Base-by-base conservation (phyloP, 1,140 invertebrate species). In the Dendrolimus punctatus region DNA sequence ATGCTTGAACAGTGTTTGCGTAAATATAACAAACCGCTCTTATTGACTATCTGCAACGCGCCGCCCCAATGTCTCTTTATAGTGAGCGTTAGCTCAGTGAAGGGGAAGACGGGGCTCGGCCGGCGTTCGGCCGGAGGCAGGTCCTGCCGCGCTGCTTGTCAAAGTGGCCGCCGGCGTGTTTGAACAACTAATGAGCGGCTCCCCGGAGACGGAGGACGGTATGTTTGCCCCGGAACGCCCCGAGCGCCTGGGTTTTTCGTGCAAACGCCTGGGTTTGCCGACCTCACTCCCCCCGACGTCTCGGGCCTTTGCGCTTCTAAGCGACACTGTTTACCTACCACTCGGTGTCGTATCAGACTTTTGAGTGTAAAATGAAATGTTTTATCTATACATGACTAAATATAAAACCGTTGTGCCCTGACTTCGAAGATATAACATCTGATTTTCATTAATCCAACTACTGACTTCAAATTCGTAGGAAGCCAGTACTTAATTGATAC, bases 151-250 rank as follows among this genome's bases (percentile, higher is more conserved):
- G 62, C 53, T 60, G 75, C 74, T 74, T 80, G 76, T 83, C 80
- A 80, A 80, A 77, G 74, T 70, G 73, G 77, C 81, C 80, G 77
- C 76, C 77, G 74, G 80, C 66, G 59, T 85, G 76, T 85, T 85
- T 72, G 70, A 59, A 67, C 70, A 72, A 72, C 66, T 72, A 72
- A 72, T 72, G 70, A 72, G 70, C 64, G 70, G 64, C 40, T 60
- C 70, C 70, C 70, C 46, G 58, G 70, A 72, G 70, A 72, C 70
- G 60, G 58, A 67, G 70, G 70, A 72, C 70, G 60, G 8, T 47
- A 57, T 72, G 66, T 72, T 72, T 82, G 75, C 73, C 60, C 69
- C 63, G 71, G 66, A 55, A 73, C 77, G 79, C 79, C 76, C 77
- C 68, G 62, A 71, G 64, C 66, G 64, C 63, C 58, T 68, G 46